phyloP scores from a whole-genome alignment of 2,888 invertebrate genomes.

The Eumerus sabulonum region DNA sequence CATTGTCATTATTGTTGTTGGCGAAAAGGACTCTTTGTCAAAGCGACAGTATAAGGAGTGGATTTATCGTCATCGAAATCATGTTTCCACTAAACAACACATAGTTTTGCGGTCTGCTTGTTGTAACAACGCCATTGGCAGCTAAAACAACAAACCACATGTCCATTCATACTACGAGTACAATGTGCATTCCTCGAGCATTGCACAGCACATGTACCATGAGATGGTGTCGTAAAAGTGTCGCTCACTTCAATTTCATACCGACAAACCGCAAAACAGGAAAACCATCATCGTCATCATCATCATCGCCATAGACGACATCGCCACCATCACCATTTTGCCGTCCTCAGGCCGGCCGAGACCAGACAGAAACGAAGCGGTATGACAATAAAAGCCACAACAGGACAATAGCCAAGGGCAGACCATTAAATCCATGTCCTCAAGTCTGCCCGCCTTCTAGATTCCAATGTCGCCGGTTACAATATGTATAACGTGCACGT shows the following conservation, averaged over 20 bases:
- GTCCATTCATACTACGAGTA: constrained; percentile 22
- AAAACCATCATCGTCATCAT: constrained; percentile 65
- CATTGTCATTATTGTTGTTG: constrained; percentile 1
- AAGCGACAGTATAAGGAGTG: constrained; percentile 38
- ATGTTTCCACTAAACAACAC: constrained; percentile 61
- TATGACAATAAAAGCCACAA: constrained; percentile 68
- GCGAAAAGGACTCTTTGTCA: constrained; percentile 34
- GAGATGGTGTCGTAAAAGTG: constrained; percentile 55
- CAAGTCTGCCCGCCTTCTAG: constrained; percentile 24
- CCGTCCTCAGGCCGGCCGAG: constrained; percentile 47
- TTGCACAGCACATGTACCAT: too few relatives aligned
- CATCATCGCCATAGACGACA: constrained; percentile 32
- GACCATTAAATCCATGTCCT: constrained; percentile 66
- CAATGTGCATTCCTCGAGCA: too few relatives aligned
- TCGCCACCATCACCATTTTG: constrained; percentile 39
- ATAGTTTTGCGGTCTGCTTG: constrained; percentile 63
- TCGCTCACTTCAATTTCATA: constrained; percentile 66
- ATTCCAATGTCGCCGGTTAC: constrained; percentile 36
- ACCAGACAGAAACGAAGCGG: constrained; percentile 51
- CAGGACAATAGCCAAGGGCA: constrained; percentile 67
- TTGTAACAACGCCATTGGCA: constrained; percentile 66
- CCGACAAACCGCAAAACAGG: constrained; percentile 68
- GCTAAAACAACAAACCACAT: constrained; percentile 62
- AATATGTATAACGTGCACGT: constrained; percentile 57
- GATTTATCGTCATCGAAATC: constrained; percentile 64